Percentiles rank a stretch among this genome's conserved stretches.
Conservation (phyloP, 92 coral and sea anemone genomes). For the Nematostella vectensis region DNA sequence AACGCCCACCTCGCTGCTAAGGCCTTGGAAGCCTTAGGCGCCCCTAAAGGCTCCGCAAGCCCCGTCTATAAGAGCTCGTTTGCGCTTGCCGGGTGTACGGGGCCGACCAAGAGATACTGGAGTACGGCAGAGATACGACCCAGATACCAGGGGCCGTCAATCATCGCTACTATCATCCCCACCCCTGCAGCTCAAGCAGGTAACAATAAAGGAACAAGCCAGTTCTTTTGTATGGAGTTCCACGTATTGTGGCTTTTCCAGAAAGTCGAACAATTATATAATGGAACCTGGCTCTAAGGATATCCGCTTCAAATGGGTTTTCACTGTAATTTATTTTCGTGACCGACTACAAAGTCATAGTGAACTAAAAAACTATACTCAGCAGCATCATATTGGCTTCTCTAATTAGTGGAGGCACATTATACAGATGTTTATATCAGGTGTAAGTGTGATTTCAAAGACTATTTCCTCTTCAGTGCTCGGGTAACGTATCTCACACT, state of each 20-base stretch:
- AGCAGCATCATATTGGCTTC: too few relatives aligned
- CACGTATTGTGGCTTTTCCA: neutral
- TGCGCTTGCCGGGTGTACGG: slow-evolving; percentile 92
- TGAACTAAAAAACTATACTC: too few relatives aligned
- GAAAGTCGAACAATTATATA: too few relatives aligned
- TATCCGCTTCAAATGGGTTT: too few relatives aligned
- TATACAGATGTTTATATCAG: too few relatives aligned
- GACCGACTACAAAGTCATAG: too few relatives aligned
- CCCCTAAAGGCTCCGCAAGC: slow-evolving; percentile 57
- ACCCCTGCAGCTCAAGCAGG: slow-evolving; percentile 98
- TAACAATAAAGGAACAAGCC: slow-evolving; percentile 3
- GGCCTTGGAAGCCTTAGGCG: slow-evolving; percentile 76
- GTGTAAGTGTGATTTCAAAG: too few relatives aligned
- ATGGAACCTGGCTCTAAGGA: too few relatives aligned
- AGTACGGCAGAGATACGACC: slow-evolving; percentile 79
- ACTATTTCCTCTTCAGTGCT: too few relatives aligned
- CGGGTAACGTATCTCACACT: too few relatives aligned
- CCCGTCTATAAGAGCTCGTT: slow-evolving; percentile 65
- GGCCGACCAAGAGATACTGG: slow-evolving; percentile 65
- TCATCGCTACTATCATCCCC: slow-evolving; percentile 78
- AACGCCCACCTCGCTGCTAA: slow-evolving; percentile 63
- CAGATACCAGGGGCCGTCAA: slow-evolving; percentile 83
- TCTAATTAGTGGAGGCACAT: too few relatives aligned
- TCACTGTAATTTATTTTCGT: too few relatives aligned
- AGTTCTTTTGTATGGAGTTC: neutral